phyloP scores from a whole-genome alignment of 2,888 invertebrate genomes.

The Phengaris arion region DNA sequence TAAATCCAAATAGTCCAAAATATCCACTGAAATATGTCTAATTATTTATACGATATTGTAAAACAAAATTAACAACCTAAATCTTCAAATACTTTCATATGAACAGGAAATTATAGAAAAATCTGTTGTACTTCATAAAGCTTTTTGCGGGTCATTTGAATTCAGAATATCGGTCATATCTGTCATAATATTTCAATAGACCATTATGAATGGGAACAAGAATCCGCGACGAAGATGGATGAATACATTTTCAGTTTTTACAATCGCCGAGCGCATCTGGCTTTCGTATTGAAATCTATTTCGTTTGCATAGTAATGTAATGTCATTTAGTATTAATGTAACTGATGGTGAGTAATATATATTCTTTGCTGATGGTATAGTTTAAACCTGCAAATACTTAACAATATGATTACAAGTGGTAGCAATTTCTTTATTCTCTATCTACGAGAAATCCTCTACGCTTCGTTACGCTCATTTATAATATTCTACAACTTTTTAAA shows the following conservation, averaged over 20 bases:
- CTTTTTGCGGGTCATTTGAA: slow-evolving; percentile 8
- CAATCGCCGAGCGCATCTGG: slow-evolving; percentile 26
- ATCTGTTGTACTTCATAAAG: not conserved
- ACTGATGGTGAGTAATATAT: not conserved
- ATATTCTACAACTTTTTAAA: too few species aligned
- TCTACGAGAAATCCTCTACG: not conserved
- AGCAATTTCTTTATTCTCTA: not conserved
- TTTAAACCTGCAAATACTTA: not conserved
- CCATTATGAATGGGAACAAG: slow-evolving; percentile 7
- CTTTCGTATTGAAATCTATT: slow-evolving; percentile 26
- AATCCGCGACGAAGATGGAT: slow-evolving; percentile 31
- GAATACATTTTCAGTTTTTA: slow-evolving; percentile 30
- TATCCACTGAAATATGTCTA: too few species aligned
- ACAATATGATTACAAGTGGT: not conserved
- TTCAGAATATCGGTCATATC: slow-evolving; percentile 12
- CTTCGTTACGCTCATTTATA: not conserved
- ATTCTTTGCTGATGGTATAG: not conserved
- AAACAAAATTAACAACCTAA: not conserved
- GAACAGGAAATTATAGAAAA: not conserved
- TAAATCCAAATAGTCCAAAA: too few species aligned
- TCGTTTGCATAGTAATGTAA: slow-evolving; percentile 16
- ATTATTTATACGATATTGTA: too few species aligned
- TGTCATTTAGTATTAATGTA: not conserved
- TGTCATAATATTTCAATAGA: slow-evolving; percentile 21
- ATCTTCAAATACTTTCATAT: not conserved